phyloP scores from a whole-genome alignment of 1,140 invertebrate genomes.

The Chironomus striatipennis region DNA sequence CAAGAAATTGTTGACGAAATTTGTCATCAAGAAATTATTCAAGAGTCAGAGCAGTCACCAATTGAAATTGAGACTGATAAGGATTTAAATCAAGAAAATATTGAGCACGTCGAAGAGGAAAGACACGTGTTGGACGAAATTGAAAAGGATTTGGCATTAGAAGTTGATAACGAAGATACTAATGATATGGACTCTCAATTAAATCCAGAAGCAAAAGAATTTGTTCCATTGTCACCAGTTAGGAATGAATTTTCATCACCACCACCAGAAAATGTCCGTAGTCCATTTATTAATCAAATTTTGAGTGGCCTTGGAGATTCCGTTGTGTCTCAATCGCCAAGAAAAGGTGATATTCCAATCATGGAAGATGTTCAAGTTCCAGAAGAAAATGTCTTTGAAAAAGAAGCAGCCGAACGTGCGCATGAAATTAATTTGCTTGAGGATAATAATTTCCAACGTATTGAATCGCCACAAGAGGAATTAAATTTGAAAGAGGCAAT shows the following conservation, averaged over 20 bases:
- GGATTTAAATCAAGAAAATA: background rate
- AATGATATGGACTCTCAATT: conserved; percentile 18
- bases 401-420: background rate
- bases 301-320: background rate
- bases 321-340: background rate
- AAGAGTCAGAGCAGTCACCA: background rate
- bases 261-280: background rate
- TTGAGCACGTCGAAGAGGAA: background rate
- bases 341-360: background rate
- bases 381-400: conserved; percentile 5
- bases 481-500: conserved; percentile 14
- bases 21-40: background rate
- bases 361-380: conserved; percentile 23
- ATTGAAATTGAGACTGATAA: background rate
- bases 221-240: background rate
- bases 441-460: background rate
- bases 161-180: background rate
- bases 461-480: background rate
- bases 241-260: background rate
- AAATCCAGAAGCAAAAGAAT: conserved; percentile 23
- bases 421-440: background rate
- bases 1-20: background rate
- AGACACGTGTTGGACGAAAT: background rate
- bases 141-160: background rate
- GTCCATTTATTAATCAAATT: conserved; percentile 3